Base-by-base conservation (phyloP, 2,797 vertebrate species). In the Galagoides demidoff region DNA sequence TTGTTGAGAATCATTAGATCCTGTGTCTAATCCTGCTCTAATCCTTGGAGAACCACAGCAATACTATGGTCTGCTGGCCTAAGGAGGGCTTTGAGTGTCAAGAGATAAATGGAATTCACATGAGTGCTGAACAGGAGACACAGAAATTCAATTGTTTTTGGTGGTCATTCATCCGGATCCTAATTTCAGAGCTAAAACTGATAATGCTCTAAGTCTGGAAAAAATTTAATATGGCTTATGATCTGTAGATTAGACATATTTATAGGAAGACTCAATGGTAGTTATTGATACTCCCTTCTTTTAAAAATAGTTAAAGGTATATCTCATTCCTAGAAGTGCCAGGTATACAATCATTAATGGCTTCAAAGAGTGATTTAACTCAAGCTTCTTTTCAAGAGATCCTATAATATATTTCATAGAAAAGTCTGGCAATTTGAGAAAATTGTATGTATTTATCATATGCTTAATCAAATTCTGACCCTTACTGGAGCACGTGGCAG, bases 231-330 rank as follows among this genome's bases (percentile, higher is more conserved):
- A 59, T n/a, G 1, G 25, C 39, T 89, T 34, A 19, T 87, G 13
- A 17, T 77, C 2, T 70, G 2, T 52, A 9, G 22, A 20, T 76
- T 29, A 88, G 29, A 81, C 16, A 13, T 73, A 59, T n/a, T 34
- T 76, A 74, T 19, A 29, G 10, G 2, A 52, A 76, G 10, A 4
- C 4, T 52, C 23, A 87, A 63, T 10, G 9, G 4, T 49, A 45
- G 11, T 25, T 45, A 85, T 1, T 85, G 8, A 59, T 84, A 20
- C 12, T 55, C 8, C 5, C 10, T 25, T 71, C 1, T 81, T 90
- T 91, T 23, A 85, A 70, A 93, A 85, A 49, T 57, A 81, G 31
- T 43, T 76, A 76, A 17, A 52, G 27, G 5, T 19, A 27, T 92
- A 43, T 70, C 10, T 91, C 10, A 52, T 77, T 84, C 14, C 5